Evolutionary conservation across 1,140 invertebrate species (phyloP).

Genomic region (Heliconius congener): DNA sequence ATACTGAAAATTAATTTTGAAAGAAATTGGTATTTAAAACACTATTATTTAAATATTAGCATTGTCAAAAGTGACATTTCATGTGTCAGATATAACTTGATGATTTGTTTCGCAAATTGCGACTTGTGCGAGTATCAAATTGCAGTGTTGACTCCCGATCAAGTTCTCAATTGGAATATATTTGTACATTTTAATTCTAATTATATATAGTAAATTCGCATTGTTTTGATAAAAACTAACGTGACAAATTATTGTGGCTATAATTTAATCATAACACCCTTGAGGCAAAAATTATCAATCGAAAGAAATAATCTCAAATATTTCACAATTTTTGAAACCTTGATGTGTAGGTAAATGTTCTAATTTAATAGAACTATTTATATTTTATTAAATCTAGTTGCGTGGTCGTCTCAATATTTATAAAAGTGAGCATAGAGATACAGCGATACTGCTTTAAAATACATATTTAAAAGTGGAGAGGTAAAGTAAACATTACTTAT

Average conservation of each 20-base stretch:
- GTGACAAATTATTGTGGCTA: neutral
- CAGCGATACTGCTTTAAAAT: too few relatives aligned
- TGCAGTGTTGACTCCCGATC: constrained; percentile 8
- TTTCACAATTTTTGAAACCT: constrained; percentile 12
- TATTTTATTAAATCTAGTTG: constrained; percentile 13
- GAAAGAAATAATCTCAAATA: neutral
- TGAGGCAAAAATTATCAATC: neutral
- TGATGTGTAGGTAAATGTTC: constrained; percentile 10
- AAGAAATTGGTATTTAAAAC: too few relatives aligned
- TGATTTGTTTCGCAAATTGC: constrained; percentile 5
- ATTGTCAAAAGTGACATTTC: neutral
- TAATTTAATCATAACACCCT: neutral
- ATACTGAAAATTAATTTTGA: too few relatives aligned
- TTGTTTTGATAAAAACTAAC: neutral
- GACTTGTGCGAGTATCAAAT: constrained; percentile 8
- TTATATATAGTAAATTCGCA: neutral
- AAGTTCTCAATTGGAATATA: neutral
- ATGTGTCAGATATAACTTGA: neutral
- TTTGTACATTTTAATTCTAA: neutral
- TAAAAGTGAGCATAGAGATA: neutral
- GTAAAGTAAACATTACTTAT: neutral
- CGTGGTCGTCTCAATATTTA: neutral
- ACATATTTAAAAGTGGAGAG: too few relatives aligned
- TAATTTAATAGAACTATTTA: constrained; percentile 13
- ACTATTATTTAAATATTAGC: too few relatives aligned